Evolutionary conservation across 30 jellyfish, hydroid and myxozoan species (phyloP).

Genomic region (Cassiopea andromeda): DNA sequence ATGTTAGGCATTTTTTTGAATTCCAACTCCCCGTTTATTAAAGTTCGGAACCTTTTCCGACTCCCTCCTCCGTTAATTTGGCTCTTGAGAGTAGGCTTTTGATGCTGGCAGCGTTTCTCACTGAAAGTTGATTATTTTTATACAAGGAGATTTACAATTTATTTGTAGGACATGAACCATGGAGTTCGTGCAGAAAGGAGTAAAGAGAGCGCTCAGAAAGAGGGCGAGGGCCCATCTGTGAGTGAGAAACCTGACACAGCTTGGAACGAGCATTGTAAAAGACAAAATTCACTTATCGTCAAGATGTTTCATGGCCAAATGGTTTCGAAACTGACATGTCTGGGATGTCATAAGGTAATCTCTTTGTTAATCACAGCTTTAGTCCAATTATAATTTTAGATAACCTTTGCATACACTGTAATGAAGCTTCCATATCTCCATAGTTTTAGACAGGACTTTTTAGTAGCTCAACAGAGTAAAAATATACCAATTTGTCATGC

Average conservation of each 20-base stretch:
- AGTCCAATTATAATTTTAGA: not conserved
- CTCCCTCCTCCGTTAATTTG: no score
- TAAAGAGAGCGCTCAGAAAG: conserved; percentile 53
- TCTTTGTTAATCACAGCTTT: not conserved
- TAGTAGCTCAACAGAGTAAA: no score
- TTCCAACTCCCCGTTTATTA: no score
- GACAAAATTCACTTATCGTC: conserved; percentile 84
- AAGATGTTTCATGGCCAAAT: conserved; percentile 97
- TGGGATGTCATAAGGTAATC: conserved; percentile 86
- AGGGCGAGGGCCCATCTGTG: conserved; percentile 62
- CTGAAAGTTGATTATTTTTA: no score
- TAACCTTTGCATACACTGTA: no score
- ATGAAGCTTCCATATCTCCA: no score
- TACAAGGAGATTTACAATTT: not conserved
- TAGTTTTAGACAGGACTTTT: no score
- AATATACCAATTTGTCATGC: no score
- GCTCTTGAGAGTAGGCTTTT: no score
- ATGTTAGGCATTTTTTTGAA: no score
- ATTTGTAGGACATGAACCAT: conserved; percentile 79
- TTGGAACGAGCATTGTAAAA: conserved; percentile 81
- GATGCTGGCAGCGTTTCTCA: no score
- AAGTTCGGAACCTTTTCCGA: no score
- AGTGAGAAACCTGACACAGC: conserved; percentile 92
- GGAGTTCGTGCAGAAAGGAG: conserved; percentile 50
- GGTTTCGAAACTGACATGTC: conserved; percentile 92